Conservation (phyloP, 1,140 invertebrate genomes). For the Laupala kohalensis region DNA sequence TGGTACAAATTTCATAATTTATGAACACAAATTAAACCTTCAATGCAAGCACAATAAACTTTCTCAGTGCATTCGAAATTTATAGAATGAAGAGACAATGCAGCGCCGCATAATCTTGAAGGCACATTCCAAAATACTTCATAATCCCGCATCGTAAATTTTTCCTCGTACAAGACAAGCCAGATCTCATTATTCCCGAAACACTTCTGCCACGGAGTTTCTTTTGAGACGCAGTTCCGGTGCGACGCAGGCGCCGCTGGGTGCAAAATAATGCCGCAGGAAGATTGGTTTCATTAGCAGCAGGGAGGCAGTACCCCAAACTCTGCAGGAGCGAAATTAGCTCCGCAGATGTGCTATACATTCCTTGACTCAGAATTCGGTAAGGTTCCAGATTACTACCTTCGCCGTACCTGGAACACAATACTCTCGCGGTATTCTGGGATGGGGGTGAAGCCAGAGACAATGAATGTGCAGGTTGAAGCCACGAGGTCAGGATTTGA, state of each 20-base stretch:
- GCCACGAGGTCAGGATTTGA: no score
- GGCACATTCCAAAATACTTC: not conserved
- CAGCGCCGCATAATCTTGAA: not conserved
- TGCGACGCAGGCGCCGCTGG: not conserved
- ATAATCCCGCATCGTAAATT: not conserved
- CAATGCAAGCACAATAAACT: no score
- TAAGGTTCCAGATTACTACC: not conserved
- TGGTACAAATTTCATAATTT: no score
- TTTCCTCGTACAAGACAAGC: not conserved
- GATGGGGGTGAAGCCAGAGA: not conserved
- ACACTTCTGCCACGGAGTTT: not conserved
- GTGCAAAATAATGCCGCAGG: not conserved
- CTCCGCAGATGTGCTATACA: not conserved
- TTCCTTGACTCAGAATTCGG: not conserved
- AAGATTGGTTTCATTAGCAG: not conserved
- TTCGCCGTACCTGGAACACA: not conserved
- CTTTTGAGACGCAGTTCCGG: not conserved
- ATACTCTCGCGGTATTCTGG: not conserved
- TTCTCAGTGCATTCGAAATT: not conserved
- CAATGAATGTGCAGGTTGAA: not conserved
- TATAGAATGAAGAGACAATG: not conserved
- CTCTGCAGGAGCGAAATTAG: not conserved
- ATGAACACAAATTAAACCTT: no score
- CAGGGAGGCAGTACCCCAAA: not conserved
- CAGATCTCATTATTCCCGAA: not conserved